A percentile compares a stretch with the other conserved stretches of the same genome.
Evolutionary conservation across 2,888 invertebrate species (phyloP).

Genomic region (Hemaris fuciformis): DNA sequence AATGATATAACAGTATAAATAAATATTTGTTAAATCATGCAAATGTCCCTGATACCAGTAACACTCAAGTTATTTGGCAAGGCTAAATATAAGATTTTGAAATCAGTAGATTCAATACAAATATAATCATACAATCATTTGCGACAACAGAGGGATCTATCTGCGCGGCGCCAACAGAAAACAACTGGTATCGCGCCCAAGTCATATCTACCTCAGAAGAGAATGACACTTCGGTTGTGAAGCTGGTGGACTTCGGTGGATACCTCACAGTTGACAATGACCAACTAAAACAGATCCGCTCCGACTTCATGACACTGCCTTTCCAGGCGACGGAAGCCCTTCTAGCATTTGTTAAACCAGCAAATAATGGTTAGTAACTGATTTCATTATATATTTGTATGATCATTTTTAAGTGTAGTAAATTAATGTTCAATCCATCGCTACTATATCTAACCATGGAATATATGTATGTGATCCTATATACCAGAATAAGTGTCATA

Average conservation of each 20-base stretch:
- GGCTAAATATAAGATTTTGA: neutral
- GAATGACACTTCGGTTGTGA: conserved; percentile 88
- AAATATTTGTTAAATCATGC: neutral
- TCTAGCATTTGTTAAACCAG: conserved; percentile 93
- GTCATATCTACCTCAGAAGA: conserved; percentile 86
- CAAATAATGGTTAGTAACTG: conserved; percentile 81
- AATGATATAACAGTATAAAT: neutral
- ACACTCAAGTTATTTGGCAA: neutral
- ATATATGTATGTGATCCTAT: no score
- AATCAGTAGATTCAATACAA: neutral
- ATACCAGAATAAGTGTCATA: no score
- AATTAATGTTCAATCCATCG: neutral
- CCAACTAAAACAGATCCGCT: conserved; percentile 93
- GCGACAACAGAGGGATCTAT: conserved; percentile 88
- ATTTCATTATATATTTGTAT: neutral
- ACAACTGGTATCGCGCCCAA: conserved; percentile 95
- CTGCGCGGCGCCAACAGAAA: conserved; percentile 92
- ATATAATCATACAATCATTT: neutral
- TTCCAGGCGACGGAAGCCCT: conserved; percentile 98
- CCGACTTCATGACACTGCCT: conserved; percentile 95
- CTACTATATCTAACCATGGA: no score
- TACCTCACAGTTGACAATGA: conserved; percentile 89
- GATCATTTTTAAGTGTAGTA: no score
- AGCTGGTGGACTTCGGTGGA: conserved; percentile 97
- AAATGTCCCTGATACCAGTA: neutral